Conservation (phyloP, 2,888 invertebrate species). For the Thymelicus sylvestris region DNA sequence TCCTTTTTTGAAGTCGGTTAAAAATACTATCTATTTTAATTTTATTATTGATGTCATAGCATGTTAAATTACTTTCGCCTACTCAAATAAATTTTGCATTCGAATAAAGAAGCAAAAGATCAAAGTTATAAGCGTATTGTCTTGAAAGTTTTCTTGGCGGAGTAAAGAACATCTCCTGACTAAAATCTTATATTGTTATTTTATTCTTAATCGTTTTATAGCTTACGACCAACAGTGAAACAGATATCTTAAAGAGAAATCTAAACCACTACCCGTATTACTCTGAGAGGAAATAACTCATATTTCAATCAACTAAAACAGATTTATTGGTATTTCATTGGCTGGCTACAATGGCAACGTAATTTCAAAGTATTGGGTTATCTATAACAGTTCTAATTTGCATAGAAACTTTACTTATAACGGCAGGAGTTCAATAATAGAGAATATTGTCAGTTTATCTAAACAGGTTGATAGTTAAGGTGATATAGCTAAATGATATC, state of each 20-base stretch:
- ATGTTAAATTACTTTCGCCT: too few species aligned
- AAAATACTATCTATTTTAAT: too few species aligned
- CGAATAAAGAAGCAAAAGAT: too few species aligned
- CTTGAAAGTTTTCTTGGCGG: too few species aligned
- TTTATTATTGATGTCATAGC: too few species aligned
- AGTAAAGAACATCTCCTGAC: too few species aligned
- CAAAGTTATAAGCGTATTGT: too few species aligned
- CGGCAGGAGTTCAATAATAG: constrained; percentile 27
- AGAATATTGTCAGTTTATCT: constrained; percentile 36
- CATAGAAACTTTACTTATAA: constrained; percentile 36
- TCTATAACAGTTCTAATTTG: constrained; percentile 37
- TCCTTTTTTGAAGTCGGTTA: too few species aligned
- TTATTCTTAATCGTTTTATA: too few species aligned
- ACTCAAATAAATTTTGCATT: too few species aligned
- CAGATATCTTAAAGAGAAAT: constrained; percentile 30
- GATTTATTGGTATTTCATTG: constrained; percentile 39
- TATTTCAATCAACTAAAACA: constrained; percentile 39
- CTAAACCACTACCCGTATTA: constrained; percentile 37
- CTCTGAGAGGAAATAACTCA: constrained; percentile 37
- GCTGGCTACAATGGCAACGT: constrained; percentile 36
- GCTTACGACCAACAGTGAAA: neutral
- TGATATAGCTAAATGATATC: constrained; percentile 22
- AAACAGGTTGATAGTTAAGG: constrained; percentile 23
- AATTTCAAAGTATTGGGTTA: constrained; percentile 36
- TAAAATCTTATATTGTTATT: too few species aligned